These are phyloP conservation scores for Heterotis niloticus DNA, from an alignment of 2,113 vertebrate species.

Conservation along the genomic window DNA sequence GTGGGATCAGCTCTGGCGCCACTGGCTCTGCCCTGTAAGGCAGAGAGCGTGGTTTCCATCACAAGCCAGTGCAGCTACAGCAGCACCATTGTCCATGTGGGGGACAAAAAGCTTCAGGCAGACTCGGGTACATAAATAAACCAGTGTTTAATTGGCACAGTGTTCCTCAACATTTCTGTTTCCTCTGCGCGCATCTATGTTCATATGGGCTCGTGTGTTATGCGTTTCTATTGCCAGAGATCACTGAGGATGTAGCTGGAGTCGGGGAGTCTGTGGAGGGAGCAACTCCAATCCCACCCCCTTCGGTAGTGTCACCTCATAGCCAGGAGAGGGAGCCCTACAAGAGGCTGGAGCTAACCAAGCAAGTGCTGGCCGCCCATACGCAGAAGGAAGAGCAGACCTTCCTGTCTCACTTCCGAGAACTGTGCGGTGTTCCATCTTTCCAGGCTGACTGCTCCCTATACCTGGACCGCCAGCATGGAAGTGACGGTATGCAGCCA, in stretches of 20 bases:
- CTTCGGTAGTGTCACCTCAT: slow-evolving; percentile 47
- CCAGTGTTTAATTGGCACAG: background rate
- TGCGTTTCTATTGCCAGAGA: slow-evolving; percentile 64
- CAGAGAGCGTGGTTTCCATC: slow-evolving; percentile 87
- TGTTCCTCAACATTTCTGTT: background rate
- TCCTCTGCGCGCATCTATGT: background rate
- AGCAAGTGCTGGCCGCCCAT: slow-evolving; percentile 87
- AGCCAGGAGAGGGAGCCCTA: slow-evolving; percentile 76
- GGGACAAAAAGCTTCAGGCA: slow-evolving; percentile 87
- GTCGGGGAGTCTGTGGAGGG: slow-evolving; percentile 43
- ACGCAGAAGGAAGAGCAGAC: slow-evolving; percentile 90
- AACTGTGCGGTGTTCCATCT: slow-evolving; percentile 62
- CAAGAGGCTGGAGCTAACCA: slow-evolving; percentile 83
- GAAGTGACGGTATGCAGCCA: slow-evolving; percentile 50
- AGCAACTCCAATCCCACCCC: slow-evolving; percentile 39
- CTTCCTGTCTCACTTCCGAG: slow-evolving; percentile 78
- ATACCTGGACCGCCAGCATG: slow-evolving; percentile 69
- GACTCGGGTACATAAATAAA: slow-evolving; percentile 74
- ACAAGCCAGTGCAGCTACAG: slow-evolving; percentile 97
- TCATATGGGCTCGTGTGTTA: background rate
- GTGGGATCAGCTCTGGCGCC: slow-evolving; percentile 70
- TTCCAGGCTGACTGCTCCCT: slow-evolving; percentile 74
- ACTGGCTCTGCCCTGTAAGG: slow-evolving; percentile 77
- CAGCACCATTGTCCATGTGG: slow-evolving; percentile 94
- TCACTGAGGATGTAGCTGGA: slow-evolving; percentile 69